Base-by-base conservation (phyloP, 2,888 invertebrate genomes). In the Brassicogethes aeneus region DNA sequence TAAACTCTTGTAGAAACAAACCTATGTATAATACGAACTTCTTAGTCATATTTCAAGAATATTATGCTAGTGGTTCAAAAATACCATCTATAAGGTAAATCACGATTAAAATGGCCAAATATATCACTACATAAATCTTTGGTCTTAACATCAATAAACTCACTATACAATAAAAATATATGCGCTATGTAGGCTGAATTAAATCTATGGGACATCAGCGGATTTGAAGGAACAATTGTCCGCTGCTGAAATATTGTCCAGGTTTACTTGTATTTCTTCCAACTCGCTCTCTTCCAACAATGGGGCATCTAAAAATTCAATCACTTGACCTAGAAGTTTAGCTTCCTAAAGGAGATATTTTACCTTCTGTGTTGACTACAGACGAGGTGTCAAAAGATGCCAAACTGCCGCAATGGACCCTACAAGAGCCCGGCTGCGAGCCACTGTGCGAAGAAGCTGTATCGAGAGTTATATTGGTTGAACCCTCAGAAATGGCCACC, bases 341-440 rank as follows among this genome's bases (percentile, higher is more conserved):
- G n/a, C n/a, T n/a, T n/a, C 10, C 7, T 23, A 23, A 23, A 23
- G 10, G 10, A 23, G 10, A 23, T 23, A 23, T n/a, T 23, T 55
- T 63, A 79, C 80, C 80, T 73, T 77, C 71, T 36, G 65, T 69
- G 47, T 69, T 70, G 39, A 51, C 43, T 39, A 68, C 65, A 8
- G 71, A 71, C 50, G 66, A 65, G 16, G 70, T 69, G 53, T 71
- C 71, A 44, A 71, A 71, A 3, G 75, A 74, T 12, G 71, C 72
- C 34, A 75, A 59, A 57, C 74, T 74, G 40, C 76, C 75, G 46
- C 73, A 74, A 45, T 71, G 71, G 3, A 70, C 74, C 43, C 72
- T 61, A 52, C 73, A 71, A 2, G 74, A 74, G 17, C 69, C 64
- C 36, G 71, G 69, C 47, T 73, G 70, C 12, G 73, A 73, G 40